phyloP scores from a whole-genome alignment of 2,113 vertebrate genomes.

The Callipepla californica region DNA sequence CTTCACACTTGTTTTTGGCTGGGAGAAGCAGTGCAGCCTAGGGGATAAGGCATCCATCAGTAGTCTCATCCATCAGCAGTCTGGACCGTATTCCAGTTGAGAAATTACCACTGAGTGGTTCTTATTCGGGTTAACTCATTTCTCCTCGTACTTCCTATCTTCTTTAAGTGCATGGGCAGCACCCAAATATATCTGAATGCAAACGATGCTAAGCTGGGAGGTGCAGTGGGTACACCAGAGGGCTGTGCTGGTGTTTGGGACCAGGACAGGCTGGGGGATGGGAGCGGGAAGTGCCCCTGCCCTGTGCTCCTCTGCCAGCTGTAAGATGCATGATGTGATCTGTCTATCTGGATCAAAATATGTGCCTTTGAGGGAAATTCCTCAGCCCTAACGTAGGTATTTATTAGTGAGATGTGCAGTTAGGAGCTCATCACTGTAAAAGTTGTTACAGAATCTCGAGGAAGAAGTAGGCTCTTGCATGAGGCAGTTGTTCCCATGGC shows the following conservation, averaged over 20 bases:
- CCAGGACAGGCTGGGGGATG: neutral
- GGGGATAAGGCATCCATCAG: neutral
- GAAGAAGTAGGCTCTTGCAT: neutral
- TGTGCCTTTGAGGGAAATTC: neutral
- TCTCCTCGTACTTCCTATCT: neutral
- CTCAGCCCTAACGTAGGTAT: rapidly evolving
- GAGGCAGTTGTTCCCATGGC: neutral
- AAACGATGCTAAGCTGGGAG: neutral
- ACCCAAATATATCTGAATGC: neutral
- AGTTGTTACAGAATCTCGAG: too few species aligned
- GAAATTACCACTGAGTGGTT: neutral
- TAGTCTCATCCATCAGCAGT: neutral
- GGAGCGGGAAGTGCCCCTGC: neutral
- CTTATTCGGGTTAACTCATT: neutral
- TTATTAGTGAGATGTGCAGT: neutral
- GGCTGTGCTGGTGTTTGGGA: neutral
- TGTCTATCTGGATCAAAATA: rapidly evolving
- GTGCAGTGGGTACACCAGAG: neutral
- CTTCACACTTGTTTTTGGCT: neutral
- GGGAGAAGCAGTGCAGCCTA: neutral
- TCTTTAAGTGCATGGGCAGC: neutral
- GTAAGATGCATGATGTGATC: neutral
- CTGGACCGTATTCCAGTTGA: neutral
- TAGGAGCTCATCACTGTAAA: neutral
- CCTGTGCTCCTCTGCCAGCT: neutral